Evolutionary conservation across 2,113 vertebrate genomes (phyloP).

Genomic region (Nasalis larvatus): DNA sequence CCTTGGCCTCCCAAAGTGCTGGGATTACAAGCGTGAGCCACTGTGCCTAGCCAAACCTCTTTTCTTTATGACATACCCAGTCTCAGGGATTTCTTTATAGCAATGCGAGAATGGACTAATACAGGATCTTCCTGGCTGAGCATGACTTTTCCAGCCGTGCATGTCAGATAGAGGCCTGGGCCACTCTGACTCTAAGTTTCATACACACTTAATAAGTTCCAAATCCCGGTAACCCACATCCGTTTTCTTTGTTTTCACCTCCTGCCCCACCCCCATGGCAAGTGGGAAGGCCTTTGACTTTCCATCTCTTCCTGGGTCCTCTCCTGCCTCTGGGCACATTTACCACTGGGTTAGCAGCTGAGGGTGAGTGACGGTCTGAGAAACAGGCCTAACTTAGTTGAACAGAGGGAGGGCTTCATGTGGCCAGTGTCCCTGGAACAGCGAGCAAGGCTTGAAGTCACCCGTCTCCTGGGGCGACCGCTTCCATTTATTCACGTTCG

Average conservation of each 20-base stretch:
- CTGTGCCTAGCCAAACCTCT: fast-evolving
- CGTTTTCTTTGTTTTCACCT: background rate
- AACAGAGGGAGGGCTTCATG: background rate
- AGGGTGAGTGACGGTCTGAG: background rate
- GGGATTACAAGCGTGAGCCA: no score
- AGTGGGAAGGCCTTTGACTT: background rate
- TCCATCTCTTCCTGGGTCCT: background rate
- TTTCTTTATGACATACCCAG: no score
- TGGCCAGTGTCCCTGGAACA: background rate
- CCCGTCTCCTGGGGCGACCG: background rate
- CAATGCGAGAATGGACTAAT: no score
- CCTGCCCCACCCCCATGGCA: background rate
- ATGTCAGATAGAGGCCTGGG: background rate
- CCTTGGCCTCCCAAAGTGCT: no score
- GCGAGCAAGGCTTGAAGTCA: background rate
- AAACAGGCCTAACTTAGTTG: background rate
- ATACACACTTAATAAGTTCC: no score
- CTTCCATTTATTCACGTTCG: background rate
- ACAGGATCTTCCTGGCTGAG: background rate
- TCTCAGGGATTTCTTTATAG: no score
- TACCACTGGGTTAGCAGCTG: background rate
- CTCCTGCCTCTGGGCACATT: background rate
- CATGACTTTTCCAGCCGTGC: background rate
- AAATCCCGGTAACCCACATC: background rate
- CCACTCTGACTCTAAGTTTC: background rate